These are phyloP conservation scores for Caenorhabditis panamensis DNA, from an alignment of 2,888 invertebrate species.

Conservation along the genomic window DNA sequence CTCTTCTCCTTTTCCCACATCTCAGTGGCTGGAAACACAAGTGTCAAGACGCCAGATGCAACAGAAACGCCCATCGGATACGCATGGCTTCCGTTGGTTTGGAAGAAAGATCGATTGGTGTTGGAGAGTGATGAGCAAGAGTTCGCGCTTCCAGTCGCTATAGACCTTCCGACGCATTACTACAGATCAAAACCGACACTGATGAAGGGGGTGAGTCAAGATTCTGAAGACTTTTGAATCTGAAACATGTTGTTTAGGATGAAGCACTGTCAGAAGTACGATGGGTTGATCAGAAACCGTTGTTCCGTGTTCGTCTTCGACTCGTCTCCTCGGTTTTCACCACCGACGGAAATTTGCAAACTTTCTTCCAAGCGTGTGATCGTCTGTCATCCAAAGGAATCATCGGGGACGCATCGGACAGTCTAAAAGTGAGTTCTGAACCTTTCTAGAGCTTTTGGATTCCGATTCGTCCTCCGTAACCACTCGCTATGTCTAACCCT, in stretches of 20 bases:
- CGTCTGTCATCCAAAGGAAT: constrained; percentile 86
- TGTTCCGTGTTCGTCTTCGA: constrained; percentile 90
- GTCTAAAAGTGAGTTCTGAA: constrained; percentile 48
- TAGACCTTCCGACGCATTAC: constrained; percentile 92
- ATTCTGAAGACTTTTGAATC: not conserved
- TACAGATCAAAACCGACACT: constrained; percentile 92
- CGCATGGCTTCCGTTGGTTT: constrained; percentile 92
- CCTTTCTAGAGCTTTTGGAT: not conserved
- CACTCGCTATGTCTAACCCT: not conserved
- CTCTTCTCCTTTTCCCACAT: constrained; percentile 96
- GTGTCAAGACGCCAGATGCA: constrained; percentile 72
- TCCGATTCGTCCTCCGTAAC: constrained; percentile 4
- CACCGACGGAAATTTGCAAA: constrained; percentile 82
- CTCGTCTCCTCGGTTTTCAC: constrained; percentile 92
- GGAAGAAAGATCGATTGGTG: constrained; percentile 85
- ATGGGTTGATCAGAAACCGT: constrained; percentile 92
- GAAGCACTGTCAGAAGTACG: constrained; percentile 90
- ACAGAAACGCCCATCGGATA: constrained; percentile 88
- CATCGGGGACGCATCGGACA: constrained; percentile 68
- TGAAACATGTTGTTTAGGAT: constrained; percentile 83
- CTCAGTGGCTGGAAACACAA: constrained; percentile 87
- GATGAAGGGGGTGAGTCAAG: constrained; percentile 87
- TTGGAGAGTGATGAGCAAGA: constrained; percentile 89
- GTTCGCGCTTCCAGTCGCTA: constrained; percentile 88
- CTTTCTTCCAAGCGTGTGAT: constrained; percentile 85